A percentile compares a stretch with the other conserved stretches of the same genome.
Conservation (phyloP, 2,113 vertebrate genomes). For the Etheostoma spectabile region DNA sequence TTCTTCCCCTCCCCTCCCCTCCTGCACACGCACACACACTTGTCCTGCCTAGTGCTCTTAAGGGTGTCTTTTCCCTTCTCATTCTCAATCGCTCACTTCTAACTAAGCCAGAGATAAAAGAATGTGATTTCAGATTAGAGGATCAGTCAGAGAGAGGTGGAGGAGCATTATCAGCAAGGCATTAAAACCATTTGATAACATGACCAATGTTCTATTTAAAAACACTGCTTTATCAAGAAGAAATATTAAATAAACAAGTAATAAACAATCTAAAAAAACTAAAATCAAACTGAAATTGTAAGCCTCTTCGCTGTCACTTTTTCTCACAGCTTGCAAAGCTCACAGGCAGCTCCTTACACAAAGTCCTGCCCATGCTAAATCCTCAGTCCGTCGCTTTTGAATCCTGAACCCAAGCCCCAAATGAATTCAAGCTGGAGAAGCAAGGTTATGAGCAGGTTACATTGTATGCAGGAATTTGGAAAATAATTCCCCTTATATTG, state of each 20-base stretch:
- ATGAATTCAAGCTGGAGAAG: conserved; percentile 81
- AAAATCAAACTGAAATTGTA: background rate
- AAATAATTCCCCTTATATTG: conserved; percentile 85
- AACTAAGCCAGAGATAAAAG: conserved; percentile 67
- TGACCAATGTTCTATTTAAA: background rate
- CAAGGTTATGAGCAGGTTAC: conserved; percentile 83
- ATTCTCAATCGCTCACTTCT: conserved; percentile 60
- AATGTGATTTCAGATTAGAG: conserved; percentile 70
- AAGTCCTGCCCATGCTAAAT: conserved; percentile 75
- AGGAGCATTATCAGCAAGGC: conserved; percentile 29
- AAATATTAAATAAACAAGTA: background rate
- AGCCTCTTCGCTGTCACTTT: conserved; percentile 55
- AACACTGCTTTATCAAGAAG: background rate
- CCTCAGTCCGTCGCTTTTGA: conserved; percentile 71
- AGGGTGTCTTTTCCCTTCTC: conserved; percentile 61
- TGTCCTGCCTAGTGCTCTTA: conserved; percentile 61
- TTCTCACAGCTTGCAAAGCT: conserved; percentile 64
- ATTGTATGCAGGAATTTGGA: conserved; percentile 80
- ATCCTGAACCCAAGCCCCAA: conserved; percentile 79
- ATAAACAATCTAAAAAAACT: conserved; percentile 11
- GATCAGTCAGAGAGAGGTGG: conserved; percentile 55
- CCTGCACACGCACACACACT: conserved; percentile 44
- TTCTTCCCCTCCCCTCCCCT: conserved; percentile 75
- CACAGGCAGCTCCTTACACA: conserved; percentile 58
- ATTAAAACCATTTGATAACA: conserved; percentile 57